Conservation (phyloP, 2,888 invertebrate species). For the Taenaris catops region DNA sequence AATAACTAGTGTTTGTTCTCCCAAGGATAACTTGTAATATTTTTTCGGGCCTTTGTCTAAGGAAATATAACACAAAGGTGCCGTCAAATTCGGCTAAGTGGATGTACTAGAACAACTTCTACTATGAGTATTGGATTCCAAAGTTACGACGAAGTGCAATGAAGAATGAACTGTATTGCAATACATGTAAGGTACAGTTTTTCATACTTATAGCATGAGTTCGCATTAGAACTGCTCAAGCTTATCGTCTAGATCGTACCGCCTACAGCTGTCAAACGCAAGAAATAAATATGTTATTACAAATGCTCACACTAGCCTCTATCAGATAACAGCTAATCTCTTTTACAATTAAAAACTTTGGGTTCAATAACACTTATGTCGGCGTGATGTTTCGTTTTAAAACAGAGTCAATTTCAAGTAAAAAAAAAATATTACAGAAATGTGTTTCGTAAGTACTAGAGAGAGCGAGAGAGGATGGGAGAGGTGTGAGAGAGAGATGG, state of each 20-base stretch:
- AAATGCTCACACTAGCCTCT: slow-evolving; percentile 58
- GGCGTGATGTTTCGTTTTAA: slow-evolving; percentile 38
- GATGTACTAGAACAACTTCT: slow-evolving; percentile 8
- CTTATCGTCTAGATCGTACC: slow-evolving; percentile 60
- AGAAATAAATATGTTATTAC: slow-evolving; percentile 77
- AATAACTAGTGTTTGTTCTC: too few relatives aligned
- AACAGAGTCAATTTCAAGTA: too few relatives aligned
- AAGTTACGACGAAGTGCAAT: not conserved
- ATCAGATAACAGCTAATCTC: slow-evolving; percentile 75
- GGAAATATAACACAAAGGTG: slow-evolving; percentile 6
- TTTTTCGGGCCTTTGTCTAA: slow-evolving; percentile 15
- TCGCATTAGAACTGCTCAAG: slow-evolving; percentile 24
- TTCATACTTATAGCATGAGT: not conserved
- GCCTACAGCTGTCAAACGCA: slow-evolving; percentile 74
- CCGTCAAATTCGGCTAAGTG: slow-evolving; percentile 15
- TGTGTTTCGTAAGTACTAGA: too few relatives aligned
- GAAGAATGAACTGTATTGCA: not conserved
- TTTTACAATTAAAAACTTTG: slow-evolving; percentile 73
- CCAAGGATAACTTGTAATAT: too few relatives aligned
- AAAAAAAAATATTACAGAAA: too few relatives aligned
- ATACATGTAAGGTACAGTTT: not conserved
- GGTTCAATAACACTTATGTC: slow-evolving; percentile 43
- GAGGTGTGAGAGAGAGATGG: too few relatives aligned
- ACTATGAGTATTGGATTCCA: slow-evolving; percentile 4
- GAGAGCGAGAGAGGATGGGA: too few relatives aligned